A percentile compares a stretch with the other conserved stretches of the same genome.
These are phyloP conservation scores for Trinorchestia longiramus DNA, from an alignment of 1,140 invertebrate species.

Conservation along the genomic window DNA sequence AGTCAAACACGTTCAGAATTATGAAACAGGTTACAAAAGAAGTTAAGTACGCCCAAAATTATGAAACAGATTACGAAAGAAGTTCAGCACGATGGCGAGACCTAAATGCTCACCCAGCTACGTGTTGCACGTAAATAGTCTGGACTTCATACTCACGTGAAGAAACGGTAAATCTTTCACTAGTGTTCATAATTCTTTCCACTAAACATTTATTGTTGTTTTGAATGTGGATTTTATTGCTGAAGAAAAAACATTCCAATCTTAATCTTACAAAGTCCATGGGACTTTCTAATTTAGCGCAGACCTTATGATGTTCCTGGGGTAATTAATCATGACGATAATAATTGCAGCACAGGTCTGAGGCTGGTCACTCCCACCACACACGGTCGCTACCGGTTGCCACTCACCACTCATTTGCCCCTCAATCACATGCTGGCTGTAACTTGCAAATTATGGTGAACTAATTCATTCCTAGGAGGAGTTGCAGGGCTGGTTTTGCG, in stretches of 20 bases:
- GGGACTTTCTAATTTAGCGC: not conserved
- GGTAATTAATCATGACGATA: not conserved
- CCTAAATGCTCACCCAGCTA: not conserved
- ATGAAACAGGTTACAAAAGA: too few relatives aligned
- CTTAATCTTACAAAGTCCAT: not conserved
- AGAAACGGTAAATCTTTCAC: not conserved
- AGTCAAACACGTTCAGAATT: too few relatives aligned
- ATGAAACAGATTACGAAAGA: too few relatives aligned
- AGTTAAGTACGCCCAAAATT: too few relatives aligned
- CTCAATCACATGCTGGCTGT: slow-evolving; percentile 1
- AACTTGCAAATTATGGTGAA: slow-evolving; percentile 8
- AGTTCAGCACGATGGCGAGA: not conserved
- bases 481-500: not conserved
- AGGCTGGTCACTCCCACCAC: not conserved
- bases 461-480: not conserved
- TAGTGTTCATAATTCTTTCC: not conserved
- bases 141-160: not conserved
- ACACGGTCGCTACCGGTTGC: not conserved
- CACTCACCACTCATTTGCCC: not conserved
- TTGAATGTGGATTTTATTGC: not conserved
- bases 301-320: not conserved
- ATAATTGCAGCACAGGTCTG: not conserved
- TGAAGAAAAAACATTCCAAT: not conserved
- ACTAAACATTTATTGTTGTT: not conserved
- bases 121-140: not conserved